These are phyloP conservation scores for Drosophila mojavensis DNA, from an alignment of 1,140 invertebrate species.

Conservation along the genomic window DNA sequence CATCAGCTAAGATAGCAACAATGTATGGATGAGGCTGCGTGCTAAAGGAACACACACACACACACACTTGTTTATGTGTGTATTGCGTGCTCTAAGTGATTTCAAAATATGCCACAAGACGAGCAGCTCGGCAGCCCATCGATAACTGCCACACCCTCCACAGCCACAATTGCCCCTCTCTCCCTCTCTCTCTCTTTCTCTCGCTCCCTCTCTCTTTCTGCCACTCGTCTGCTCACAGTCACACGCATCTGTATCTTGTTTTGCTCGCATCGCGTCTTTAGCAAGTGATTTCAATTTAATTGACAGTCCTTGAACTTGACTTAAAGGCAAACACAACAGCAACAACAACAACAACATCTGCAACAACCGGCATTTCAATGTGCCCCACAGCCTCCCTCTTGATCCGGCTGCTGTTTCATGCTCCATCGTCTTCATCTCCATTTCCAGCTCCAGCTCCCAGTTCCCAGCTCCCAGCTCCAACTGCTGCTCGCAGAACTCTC, in stretches of 20 bases:
- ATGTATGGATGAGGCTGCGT: slow-evolving; percentile 55
- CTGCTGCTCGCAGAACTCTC: slow-evolving; percentile 11
- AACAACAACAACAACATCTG: slow-evolving; percentile 1
- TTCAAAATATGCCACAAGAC: slow-evolving; percentile 58
- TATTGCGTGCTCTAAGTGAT: slow-evolving; percentile 45
- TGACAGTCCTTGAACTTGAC: slow-evolving; percentile 84
- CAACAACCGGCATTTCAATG: slow-evolving; percentile 38
- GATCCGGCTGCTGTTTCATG: not conserved
- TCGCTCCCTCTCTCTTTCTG: not conserved
- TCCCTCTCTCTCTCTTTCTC: not conserved
- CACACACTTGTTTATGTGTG: slow-evolving; percentile 14
- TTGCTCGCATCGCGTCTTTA: slow-evolving; percentile 67
- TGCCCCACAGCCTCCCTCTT: slow-evolving; percentile 19
- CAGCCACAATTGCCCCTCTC: not conserved
- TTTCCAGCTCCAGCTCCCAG: not conserved
- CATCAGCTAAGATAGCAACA: slow-evolving; percentile 11
- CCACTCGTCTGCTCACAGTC: not conserved
- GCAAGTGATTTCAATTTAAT: slow-evolving; percentile 84
- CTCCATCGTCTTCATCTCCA: not conserved
- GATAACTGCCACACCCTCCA: not conserved
- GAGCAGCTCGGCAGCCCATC: slow-evolving; percentile 18
- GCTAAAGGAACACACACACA: slow-evolving; percentile 43
- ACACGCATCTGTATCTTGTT: slow-evolving; percentile 62
- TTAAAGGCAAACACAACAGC: slow-evolving; percentile 73
- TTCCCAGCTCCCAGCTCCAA: not conserved